Evolutionary conservation across 1,140 invertebrate genomes (phyloP).

Genomic region (Sminthurinus signatus): DNA sequence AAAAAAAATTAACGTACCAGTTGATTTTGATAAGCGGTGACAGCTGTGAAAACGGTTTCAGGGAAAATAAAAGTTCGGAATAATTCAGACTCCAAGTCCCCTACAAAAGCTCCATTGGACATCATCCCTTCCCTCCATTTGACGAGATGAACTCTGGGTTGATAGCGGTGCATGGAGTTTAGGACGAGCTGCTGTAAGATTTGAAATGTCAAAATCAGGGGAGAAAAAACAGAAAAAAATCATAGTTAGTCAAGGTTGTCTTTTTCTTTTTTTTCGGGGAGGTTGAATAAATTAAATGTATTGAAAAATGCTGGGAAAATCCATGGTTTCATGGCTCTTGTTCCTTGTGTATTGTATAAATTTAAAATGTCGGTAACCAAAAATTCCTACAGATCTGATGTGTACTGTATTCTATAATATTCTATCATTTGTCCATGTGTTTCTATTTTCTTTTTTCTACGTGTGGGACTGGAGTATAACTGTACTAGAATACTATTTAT

Average conservation of each 20-base stretch:
- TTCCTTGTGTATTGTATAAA: too few relatives aligned
- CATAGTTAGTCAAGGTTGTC: too few relatives aligned
- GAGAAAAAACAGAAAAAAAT: too few relatives aligned
- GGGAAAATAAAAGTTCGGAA: conserved; percentile 58
- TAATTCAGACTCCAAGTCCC: conserved; percentile 51
- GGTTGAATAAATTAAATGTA: not conserved
- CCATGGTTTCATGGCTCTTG: too few relatives aligned
- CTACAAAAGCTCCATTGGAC: conserved; percentile 43
- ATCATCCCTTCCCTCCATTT: conserved; percentile 47
- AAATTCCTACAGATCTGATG: too few relatives aligned
- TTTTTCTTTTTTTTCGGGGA: too few relatives aligned
- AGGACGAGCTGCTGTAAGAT: conserved; percentile 54
- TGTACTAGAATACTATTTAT: too few relatives aligned
- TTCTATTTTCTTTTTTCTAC: too few relatives aligned
- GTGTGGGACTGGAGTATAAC: too few relatives aligned
- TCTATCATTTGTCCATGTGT: too few relatives aligned
- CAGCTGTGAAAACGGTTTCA: conserved; percentile 62
- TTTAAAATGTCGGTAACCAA: too few relatives aligned
- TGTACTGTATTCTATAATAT: too few relatives aligned
- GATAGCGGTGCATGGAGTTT: conserved; percentile 68
- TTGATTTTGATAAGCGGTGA: conserved; percentile 67
- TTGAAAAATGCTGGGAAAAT: not conserved
- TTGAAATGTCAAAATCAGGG: not conserved
- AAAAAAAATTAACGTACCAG: conserved; percentile 56
- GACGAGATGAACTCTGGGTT: conserved; percentile 60